Evolutionary conservation across 2,797 vertebrate species (phyloP).

Genomic region (Anguilla obscura): DNA sequence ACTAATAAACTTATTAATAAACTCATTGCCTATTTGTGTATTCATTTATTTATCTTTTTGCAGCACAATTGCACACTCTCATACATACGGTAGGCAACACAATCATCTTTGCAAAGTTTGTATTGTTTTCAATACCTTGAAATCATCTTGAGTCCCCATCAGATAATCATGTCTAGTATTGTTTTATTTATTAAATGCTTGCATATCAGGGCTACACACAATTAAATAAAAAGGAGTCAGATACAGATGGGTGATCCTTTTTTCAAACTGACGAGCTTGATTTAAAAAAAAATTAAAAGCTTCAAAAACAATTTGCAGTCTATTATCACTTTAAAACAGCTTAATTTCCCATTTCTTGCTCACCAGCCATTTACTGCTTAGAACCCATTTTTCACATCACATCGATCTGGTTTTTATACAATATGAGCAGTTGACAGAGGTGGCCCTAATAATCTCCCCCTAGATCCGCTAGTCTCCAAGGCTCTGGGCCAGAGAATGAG

Average conservation of each 20-base stretch:
- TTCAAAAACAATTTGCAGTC: too few relatives aligned
- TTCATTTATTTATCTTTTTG: too few relatives aligned
- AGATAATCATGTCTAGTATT: background rate
- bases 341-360: background rate
- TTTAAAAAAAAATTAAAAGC: background rate
- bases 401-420: background rate
- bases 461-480: background rate
- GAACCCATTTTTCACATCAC: background rate
- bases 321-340: background rate
- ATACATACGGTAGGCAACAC: background rate
- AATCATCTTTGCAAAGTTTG: background rate
- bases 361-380: background rate
- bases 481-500: constrained; percentile 1
- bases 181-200: background rate
- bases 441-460: background rate
- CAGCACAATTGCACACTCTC: background rate
- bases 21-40: too few relatives aligned
- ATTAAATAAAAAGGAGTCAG: background rate
- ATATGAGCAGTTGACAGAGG: background rate
- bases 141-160: background rate
- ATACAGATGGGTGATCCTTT: background rate
- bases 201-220: background rate
- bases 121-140: background rate
- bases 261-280: background rate
- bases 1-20: background rate